Evolutionary conservation across 2,888 invertebrate species (phyloP), one percentile per base, ranked within the genome.

Genomic region (Pollenia angustigena): DNA sequence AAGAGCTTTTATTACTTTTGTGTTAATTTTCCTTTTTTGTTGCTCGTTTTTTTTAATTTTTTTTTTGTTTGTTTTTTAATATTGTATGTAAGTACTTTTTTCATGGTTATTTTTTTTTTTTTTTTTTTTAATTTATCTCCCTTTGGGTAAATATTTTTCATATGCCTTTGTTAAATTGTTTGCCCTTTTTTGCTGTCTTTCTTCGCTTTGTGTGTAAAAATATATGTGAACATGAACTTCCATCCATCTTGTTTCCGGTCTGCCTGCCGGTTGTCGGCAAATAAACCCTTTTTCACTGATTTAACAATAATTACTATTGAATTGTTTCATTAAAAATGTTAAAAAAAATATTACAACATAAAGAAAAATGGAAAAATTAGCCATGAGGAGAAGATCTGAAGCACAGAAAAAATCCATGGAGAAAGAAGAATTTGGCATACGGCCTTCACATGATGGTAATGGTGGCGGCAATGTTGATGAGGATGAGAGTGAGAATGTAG

Each of bases 1-100:
- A 48, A 81, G 78, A 89, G 90, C 89, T 91, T 91, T 92, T 91
- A 91, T 91, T 91, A 90, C 90, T 90, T 91, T 90, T 91, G 89
- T 90, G 90, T 91, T 91, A 90, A 91, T 91, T 91, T 90, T 85
- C 88, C 88, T 83, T 88, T 81, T 85, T 74, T 78, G 50, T 44
- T 72, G 56, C 60, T 40, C 76, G 72, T 87, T 83, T 58, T 89
- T 90, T 1, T 16, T n/a, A n/a, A 4, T 50, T 89, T 88, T 90
- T 91, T 89, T 18, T 18, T 18, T 1, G 18, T 86, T 88, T 85
- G 89, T 88, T 88, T 87, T 88, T 88, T 89, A 44, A 56, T 32
- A 56, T 56, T 86, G 87, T 89, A 64, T 40, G 40, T 11, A 62
- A 44, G 42, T 46, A 46, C 16, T 60, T 62, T 75, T 89, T 78